Conservation (phyloP, 2,888 invertebrate species). For the Ceriagrion tenellum region DNA sequence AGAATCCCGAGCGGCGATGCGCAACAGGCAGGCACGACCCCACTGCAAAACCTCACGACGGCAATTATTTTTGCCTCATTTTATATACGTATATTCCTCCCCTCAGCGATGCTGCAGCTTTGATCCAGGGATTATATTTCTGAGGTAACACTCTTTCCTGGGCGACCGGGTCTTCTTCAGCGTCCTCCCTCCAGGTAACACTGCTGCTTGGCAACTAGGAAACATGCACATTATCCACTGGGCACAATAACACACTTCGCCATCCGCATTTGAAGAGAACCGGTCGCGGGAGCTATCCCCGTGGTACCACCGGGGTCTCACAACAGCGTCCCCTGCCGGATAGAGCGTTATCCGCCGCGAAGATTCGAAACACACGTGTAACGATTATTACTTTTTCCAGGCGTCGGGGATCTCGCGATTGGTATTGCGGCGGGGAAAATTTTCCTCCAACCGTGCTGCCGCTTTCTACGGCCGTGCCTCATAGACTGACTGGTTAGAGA, state of each 20-base stretch:
- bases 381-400: neutral
- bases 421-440: neutral
- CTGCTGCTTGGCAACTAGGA: neutral
- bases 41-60: neutral
- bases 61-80: neutral
- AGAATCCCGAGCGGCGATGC: neutral
- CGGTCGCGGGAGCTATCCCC: neutral
- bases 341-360: neutral
- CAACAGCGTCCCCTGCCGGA: neutral
- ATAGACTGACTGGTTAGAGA: slow-evolving; percentile 56
- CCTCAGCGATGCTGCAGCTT: neutral
- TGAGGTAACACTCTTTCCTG: neutral
- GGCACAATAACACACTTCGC: slow-evolving; percentile 18
- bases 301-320: neutral
- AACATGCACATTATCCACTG: slow-evolving; percentile 16
- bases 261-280: neutral
- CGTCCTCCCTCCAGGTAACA: neutral
- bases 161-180: neutral
- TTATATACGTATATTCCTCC: neutral
- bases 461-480: slow-evolving; percentile 54
- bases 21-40: slow-evolving; percentile 9
- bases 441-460: slow-evolving; percentile 3
- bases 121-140: neutral
- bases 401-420: neutral
- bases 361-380: neutral